Evolutionary conservation across 2,113 vertebrate species (phyloP).

Genomic region (Marmota monax): DNA sequence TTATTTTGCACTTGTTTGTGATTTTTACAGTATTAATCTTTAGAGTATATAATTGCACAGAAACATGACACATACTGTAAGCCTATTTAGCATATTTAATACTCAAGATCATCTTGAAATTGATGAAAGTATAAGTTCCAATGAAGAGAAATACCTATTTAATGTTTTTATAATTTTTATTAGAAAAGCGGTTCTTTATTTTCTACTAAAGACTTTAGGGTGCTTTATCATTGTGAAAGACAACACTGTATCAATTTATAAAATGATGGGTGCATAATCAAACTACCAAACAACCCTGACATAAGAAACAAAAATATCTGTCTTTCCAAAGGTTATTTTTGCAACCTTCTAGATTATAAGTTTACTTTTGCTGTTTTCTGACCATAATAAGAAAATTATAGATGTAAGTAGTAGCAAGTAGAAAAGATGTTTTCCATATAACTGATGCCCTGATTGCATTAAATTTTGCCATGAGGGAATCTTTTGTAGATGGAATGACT

Average conservation of each 20-base stretch:
- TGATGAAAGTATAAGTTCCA: not conserved
- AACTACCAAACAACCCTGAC: not conserved
- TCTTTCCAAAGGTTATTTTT: constrained; percentile 11
- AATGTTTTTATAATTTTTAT: constrained; percentile 80
- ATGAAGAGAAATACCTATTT: constrained; percentile 25
- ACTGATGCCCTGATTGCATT: not conserved
- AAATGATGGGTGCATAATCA: constrained; percentile 73
- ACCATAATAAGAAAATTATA: not conserved
- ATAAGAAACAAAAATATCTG: not conserved
- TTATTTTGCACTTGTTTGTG: constrained; percentile 50
- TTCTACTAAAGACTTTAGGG: constrained; percentile 72
- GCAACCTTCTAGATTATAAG: not conserved
- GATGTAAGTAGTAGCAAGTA: not conserved
- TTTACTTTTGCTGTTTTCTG: not conserved
- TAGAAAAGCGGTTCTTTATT: constrained; percentile 81
- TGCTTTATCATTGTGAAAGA: constrained; percentile 76
- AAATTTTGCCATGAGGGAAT: not conserved
- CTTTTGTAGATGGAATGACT: not conserved
- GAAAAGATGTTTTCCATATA: constrained; percentile 28
- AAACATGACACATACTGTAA: not conserved
- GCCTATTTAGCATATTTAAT: not conserved
- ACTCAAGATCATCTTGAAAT: constrained; percentile 48
- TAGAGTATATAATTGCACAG: not conserved
- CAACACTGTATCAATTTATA: constrained; percentile 81
- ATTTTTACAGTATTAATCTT: not conserved